Percentiles rank a stretch among this genome's conserved stretches.
phyloP scores from a whole-genome alignment of 2,113 vertebrate species.

The Festucalex cinctus region DNA sequence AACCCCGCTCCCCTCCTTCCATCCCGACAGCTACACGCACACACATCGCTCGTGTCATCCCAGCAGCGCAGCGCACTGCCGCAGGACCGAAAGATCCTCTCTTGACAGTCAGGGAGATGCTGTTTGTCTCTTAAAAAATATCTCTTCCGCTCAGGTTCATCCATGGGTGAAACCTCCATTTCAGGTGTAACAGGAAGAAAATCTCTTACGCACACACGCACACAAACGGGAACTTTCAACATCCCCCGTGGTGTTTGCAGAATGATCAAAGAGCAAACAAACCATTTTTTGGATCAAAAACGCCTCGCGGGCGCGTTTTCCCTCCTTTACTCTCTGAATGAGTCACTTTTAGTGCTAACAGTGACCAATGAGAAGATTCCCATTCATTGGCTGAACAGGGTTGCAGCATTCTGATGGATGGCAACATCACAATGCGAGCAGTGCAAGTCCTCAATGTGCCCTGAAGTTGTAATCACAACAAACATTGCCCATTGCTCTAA shows the following conservation, averaged over 20 bases:
- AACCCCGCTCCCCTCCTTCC: background rate
- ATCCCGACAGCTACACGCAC: background rate
- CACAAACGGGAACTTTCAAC: slow-evolving; percentile 44
- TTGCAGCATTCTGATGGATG: background rate
- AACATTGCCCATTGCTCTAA: background rate
- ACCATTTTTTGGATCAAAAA: slow-evolving; percentile 53
- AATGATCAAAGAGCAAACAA: slow-evolving; percentile 59
- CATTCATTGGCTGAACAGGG: slow-evolving; percentile 12
- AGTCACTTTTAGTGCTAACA: slow-evolving; percentile 31
- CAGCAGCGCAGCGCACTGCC: slow-evolving; percentile 52
- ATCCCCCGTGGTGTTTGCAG: slow-evolving; percentile 48
- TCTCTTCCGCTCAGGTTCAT: slow-evolving; percentile 51
- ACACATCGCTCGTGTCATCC: slow-evolving; percentile 38
- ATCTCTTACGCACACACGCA: slow-evolving; percentile 24
- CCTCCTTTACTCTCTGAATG: slow-evolving; percentile 39
- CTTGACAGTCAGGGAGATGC: slow-evolving; percentile 34
- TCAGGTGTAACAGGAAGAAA: slow-evolving; percentile 42
- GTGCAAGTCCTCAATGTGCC: background rate
- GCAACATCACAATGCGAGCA: background rate
- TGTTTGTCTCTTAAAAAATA: slow-evolving; percentile 38
- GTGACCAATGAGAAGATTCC: background rate
- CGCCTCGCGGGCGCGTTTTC: slow-evolving; percentile 23
- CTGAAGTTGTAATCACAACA: background rate
- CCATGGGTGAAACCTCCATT: slow-evolving; percentile 59
- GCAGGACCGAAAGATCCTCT: slow-evolving; percentile 56